Evolutionary conservation across 2,113 vertebrate genomes (phyloP), one percentile per base, ranked within the genome.

Genomic region (Lucifuga dentata): DNA sequence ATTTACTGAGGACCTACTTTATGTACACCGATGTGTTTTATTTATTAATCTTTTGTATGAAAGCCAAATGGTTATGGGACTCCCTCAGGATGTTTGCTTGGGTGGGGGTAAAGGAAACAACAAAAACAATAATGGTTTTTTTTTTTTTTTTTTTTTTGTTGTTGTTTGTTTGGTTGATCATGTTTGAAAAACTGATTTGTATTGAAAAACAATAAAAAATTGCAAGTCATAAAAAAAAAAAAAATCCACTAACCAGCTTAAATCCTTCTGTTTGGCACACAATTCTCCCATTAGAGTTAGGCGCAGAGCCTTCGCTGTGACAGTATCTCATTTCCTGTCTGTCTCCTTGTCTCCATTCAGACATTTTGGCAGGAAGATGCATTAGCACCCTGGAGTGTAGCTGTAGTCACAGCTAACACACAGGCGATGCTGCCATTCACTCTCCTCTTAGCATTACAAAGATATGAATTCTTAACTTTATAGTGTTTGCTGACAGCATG

Each of bases 401-500:
- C 11, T 62, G 32, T 13, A 13, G 45, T 61, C 49, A 44, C n/a
- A 10, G 12, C 53, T 32, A 51, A n/a, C 24, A 58, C 45, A 65
- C 13, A 33, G 17, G 16, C 8, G 26, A 8, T 23, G 5, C 8
- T 33, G 12, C 11, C 45, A 29, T 17, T 59, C 24, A 8, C 24
- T 10, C 15, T 75, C 24, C 49, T 57, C 35, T 81, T 76, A 33
- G 67, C 36, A 43, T 51, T 11, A 45, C 44, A 59, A 44, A 69
- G 26, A 48, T 43, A 53, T 56, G 5, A 13, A 33, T 63, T 68
- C 16, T 45, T 59, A 48, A 46, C 69, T 67, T 63, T 39, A 13
- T 16, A 53, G 44, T 5, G 12, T 20, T 36, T 50, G 63, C 36
- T 68, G 62, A 65, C 65, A 65, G 73, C 38, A 5, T 8, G 19